Evolutionary conservation across 2,113 vertebrate genomes (phyloP), one percentile per base, ranked within the genome.

Genomic region (Ciconia maguari): DNA sequence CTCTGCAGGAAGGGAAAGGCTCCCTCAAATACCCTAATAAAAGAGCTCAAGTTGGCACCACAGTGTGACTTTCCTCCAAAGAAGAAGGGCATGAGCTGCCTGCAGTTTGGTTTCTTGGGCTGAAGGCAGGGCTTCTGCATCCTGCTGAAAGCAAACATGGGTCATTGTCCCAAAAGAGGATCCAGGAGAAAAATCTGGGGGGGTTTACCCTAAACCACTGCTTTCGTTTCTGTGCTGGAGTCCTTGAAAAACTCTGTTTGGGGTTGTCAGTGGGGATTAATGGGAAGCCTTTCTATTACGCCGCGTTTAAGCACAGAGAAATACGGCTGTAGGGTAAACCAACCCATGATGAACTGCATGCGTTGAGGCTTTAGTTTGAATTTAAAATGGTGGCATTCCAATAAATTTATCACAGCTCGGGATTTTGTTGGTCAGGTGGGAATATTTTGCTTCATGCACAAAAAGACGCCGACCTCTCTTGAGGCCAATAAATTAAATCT

Each of bases 401-500:
- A 96, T 92, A 96, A 95, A 96, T 90, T 95, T 91, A 85, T 92
- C 78, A 76, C 24, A 44, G 32, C 71, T 83, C 72, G 46, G 58
- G 87, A 34, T 93, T 97, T 97, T 97, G 96, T 95, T 86, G 75
- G 86, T 83, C 95, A 81, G 83, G 76, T 91, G 84, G 91, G 93
- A 69, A 71, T 94, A 91, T 94, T 95, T 80, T 71, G 29, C 81
- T 94, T 79, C 81, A 46, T 57, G 58, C 90, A 89, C 46, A 88
- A 87, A 96, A 95, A 72, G 78, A 93, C 36, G 26, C 9, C 42
- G 16, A 55, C 90, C 92, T 61, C 97, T 54, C 32, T 69, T 60
- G 34, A 38, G 90, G 38, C 79, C 92, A 75, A 91, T 97, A 95
- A 88, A 96, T 97, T 96, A 41, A 66, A 90, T 84, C 70, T 54